A percentile compares a stretch with the other conserved stretches of the same genome.
Conservation (phyloP, 2,888 invertebrate species). For the Pyralis farinalis region DNA sequence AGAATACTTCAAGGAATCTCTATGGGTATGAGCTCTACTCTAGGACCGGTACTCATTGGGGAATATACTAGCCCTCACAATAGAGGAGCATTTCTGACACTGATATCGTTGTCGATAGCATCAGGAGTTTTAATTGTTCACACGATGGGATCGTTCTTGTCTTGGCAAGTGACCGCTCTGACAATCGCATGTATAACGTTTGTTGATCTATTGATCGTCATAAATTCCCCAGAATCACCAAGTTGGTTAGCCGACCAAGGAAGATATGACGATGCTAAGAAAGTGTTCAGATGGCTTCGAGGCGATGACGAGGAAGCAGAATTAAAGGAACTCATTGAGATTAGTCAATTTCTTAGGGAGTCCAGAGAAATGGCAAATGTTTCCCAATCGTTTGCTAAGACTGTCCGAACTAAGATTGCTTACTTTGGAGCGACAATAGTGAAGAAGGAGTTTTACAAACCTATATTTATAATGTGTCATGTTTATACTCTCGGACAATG, state of each 20-base stretch:
- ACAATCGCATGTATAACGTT: constrained; percentile 51
- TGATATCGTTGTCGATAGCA: constrained; percentile 72
- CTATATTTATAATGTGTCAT: constrained; percentile 50
- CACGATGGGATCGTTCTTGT: constrained; percentile 69
- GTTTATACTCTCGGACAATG: constrained; percentile 45
- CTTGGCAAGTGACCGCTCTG: constrained; percentile 67
- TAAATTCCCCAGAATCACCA: constrained; percentile 74
- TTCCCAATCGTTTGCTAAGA: constrained; percentile 19
- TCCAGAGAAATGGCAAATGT: constrained; percentile 21
- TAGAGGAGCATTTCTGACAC: constrained; percentile 75
- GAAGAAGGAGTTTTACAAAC: constrained; percentile 50
- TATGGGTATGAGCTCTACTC: constrained; percentile 57
- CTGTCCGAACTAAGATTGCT: constrained; percentile 20
- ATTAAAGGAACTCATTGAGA: constrained; percentile 34
- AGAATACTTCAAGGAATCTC: constrained; percentile 44
- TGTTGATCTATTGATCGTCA: constrained; percentile 34
- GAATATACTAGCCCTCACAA: constrained; percentile 72
- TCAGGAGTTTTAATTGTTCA: constrained; percentile 39
- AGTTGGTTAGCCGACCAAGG: constrained; percentile 77
- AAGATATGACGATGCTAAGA: constrained; percentile 61
- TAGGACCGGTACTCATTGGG: constrained; percentile 57
- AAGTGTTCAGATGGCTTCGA: constrained; percentile 72
- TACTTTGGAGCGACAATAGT: constrained; percentile 28
- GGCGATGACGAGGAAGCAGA: constrained; percentile 45
- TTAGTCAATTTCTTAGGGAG: constrained; percentile 21